Base-by-base conservation (phyloP, 2,113 vertebrate species). In the Rhinolophus ferrumequinum region DNA sequence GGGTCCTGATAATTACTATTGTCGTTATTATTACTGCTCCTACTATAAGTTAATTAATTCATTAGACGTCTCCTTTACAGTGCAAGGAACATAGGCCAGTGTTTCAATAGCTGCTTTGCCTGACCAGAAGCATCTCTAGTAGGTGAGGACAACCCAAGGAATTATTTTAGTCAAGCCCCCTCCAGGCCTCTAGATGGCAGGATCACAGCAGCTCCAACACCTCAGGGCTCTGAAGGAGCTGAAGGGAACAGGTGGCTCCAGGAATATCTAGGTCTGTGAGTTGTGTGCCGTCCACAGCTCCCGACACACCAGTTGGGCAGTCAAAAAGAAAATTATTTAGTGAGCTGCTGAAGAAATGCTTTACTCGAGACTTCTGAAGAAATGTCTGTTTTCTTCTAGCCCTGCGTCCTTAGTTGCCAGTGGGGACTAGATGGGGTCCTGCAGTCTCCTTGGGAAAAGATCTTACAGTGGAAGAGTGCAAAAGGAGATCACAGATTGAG, bases 371-470 rank as follows among this genome's bases (percentile, higher is more conserved):
- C 33, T 72, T 64, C 69, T 64, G 41, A 54, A 47, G 58, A 83
- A 88, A 12, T 8, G n/a, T 16, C 24, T 22, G 5, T 33, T 62
- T 69, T 82, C 44, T 44, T 10, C n/a, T 12, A 4, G 41, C 18
- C 16, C 54, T 35, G 56, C 4, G 6, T 13, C 26, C 21, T 64
- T 56, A 11, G 16, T 69, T 67, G 22, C 88, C 35, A 41, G 33
- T 38, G 14, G 6, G 6, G 5, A 0, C 8, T 22, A 19, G 4
- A 35, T 13, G 26, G 16, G 8, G 28, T 16, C 30, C 21, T 38
- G 12, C 28, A 75, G 19, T 60, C 5, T 73, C 79, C 76, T n/a
- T 47, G 47, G 41, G 14, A 91, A 67, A 64, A 7, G 22, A 33
- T 54, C 56, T 82, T 26, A 52, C 19, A 4, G 16, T 41, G 54